Percentiles rank a stretch among this genome's conserved stretches.
Conservation (phyloP, 2,888 invertebrate genomes). For the Pyralis farinalis region DNA sequence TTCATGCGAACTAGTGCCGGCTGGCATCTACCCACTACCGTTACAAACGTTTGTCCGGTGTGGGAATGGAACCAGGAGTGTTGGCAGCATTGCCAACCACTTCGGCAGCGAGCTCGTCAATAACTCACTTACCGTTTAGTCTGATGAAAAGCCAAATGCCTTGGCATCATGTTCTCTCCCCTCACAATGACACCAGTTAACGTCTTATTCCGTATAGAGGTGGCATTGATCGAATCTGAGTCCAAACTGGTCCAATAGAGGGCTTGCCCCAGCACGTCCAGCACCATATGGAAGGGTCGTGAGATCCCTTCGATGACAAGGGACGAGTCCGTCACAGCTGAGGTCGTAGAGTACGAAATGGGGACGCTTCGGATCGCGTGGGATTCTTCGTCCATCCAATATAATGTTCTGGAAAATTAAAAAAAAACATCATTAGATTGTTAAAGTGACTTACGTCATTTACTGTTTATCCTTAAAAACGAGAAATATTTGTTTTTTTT, state of each 20-base stretch:
- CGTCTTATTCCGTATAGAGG: slow-evolving; percentile 85
- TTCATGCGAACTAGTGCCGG: too few relatives aligned
- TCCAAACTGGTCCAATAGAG: slow-evolving; percentile 94
- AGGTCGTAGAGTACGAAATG: slow-evolving; percentile 56
- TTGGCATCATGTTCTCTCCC: slow-evolving; percentile 89
- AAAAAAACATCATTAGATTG: background rate
- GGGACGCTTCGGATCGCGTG: slow-evolving; percentile 86
- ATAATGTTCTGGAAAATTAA: slow-evolving; percentile 41
- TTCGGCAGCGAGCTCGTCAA: too few relatives aligned
- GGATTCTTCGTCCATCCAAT: slow-evolving; percentile 90
- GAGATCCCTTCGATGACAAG: slow-evolving; percentile 80
- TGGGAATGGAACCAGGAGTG: too few relatives aligned
- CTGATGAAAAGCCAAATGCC: slow-evolving; percentile 91
- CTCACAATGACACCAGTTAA: slow-evolving; percentile 86
- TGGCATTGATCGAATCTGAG: slow-evolving; percentile 94
- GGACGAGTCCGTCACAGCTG: slow-evolving; percentile 53
- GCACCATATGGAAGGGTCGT: slow-evolving; percentile 90
- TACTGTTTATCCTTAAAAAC: too few relatives aligned
- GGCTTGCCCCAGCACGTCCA: slow-evolving; percentile 91
- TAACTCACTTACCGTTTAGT: slow-evolving; percentile 84
- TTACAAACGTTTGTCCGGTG: too few relatives aligned
- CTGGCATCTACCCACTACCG: too few relatives aligned
- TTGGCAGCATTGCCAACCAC: too few relatives aligned
- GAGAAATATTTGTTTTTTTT: too few relatives aligned
- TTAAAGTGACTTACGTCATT: too few relatives aligned